Conservation (phyloP, 2,797 vertebrate genomes). For the Scolopax bukidnonensis region DNA sequence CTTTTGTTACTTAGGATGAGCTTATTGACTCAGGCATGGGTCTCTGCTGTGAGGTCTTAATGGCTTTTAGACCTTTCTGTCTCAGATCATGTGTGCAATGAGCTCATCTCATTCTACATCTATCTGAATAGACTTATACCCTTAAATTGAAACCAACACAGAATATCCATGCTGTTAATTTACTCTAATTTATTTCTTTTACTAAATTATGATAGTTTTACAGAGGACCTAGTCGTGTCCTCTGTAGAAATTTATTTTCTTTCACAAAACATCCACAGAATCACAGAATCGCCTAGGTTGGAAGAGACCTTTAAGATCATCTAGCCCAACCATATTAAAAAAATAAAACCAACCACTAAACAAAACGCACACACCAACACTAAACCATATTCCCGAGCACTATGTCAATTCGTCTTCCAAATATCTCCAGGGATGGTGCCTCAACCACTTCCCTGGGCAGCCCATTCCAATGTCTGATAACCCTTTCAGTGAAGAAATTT, state of each 20-base stretch:
- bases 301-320: too few relatives aligned
- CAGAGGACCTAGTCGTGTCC: neutral
- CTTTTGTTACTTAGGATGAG: neutral
- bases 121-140: neutral
- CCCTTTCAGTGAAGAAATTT: too few relatives aligned
- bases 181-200: neutral
- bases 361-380: too few relatives aligned
- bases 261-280: too few relatives aligned
- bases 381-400: too few relatives aligned
- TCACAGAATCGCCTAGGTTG: too few relatives aligned
- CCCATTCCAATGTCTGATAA: too few relatives aligned
- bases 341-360: too few relatives aligned
- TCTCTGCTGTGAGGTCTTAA: neutral
- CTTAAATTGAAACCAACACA: neutral
- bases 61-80: neutral
- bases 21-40: neutral
- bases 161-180: neutral
- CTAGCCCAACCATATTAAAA: too few relatives aligned
- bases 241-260: neutral
- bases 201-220: neutral
- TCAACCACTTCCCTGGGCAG: too few relatives aligned
- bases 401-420: too few relatives aligned
- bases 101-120: neutral
- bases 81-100: rapidly evolving
- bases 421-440: too few relatives aligned